Conservation (phyloP, 2,888 invertebrate genomes). For the Itoplectis maculator region DNA sequence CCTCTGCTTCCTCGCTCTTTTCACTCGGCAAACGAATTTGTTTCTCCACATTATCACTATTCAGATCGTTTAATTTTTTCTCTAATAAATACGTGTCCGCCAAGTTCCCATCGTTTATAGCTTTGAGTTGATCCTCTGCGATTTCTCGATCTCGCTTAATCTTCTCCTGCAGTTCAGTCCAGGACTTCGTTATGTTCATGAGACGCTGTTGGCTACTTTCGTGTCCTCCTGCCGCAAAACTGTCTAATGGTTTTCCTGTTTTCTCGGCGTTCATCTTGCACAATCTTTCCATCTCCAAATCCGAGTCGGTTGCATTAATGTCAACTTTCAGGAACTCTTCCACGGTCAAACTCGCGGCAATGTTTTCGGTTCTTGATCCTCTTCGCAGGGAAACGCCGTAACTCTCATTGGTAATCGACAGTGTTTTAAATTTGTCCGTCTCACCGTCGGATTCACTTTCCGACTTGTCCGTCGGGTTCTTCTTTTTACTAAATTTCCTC, state of each 20-base stretch:
- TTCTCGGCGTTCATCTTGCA: slow-evolving; percentile 7
- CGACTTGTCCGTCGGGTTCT: slow-evolving; percentile 29
- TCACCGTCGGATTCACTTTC: slow-evolving; percentile 69
- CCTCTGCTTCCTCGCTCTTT: slow-evolving; percentile 35
- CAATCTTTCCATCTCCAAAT: slow-evolving; percentile 48
- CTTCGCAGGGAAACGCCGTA: slow-evolving; percentile 31
- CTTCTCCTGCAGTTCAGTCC: slow-evolving; percentile 69
- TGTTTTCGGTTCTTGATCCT: slow-evolving; percentile 16
- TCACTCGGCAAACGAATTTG: slow-evolving; percentile 34
- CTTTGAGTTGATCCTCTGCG: slow-evolving; percentile 66
- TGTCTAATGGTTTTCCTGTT: slow-evolving; percentile 23
- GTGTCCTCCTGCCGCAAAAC: not conserved
- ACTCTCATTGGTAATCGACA: slow-evolving; percentile 18
- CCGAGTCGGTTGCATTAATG: slow-evolving; percentile 45
- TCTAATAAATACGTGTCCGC: slow-evolving; percentile 32
- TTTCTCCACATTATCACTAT: slow-evolving; percentile 38
- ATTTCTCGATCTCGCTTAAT: slow-evolving; percentile 70
- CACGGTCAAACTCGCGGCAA: slow-evolving; percentile 3
- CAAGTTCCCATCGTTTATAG: slow-evolving; percentile 45
- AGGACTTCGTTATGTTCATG: slow-evolving; percentile 68
- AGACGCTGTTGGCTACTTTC: slow-evolving; percentile 64
- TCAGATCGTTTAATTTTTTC: slow-evolving; percentile 24
- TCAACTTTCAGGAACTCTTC: slow-evolving; percentile 59
- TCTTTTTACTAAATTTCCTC: slow-evolving; percentile 38
- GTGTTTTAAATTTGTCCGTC: slow-evolving; percentile 45